Evolutionary conservation across 1,140 invertebrate genomes (phyloP), one percentile per base, ranked within the genome.

Genomic region (Eufriesea mexicana): DNA sequence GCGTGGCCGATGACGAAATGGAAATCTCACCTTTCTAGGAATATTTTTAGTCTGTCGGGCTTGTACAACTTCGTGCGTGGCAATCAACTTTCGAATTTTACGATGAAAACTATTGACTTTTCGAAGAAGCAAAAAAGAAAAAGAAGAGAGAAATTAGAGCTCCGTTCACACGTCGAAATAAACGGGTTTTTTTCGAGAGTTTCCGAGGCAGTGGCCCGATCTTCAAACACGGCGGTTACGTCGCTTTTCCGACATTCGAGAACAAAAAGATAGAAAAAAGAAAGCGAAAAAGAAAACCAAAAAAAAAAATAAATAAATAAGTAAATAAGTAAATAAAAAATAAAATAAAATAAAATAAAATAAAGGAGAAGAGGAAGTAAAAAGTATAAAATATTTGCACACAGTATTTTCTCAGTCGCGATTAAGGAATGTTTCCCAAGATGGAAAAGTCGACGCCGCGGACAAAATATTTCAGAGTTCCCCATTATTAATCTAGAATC

Each of bases 351-450:
- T 67, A 49, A 23, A 23, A 73, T 66, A 80, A 84, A 35, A 35
- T 35, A 35, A 35, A 35, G 4, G 35, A 35, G 35, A 35, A 35
- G 35, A 35, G 35, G 35, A 35, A 35, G 35, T 35, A 4, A 35
- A 35, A 25, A 42, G 25, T 20, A 79, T 79, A 86, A 78, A 81
- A 84, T 84, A 84, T 83, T 89, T 75, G 77, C 86, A 91, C 83
- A 88, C 86, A 84, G 86, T 92, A 93, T 93, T 92, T 92, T 93
- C 35, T 92, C 86, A 84, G 82, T 75, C 84, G 61, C 64, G 45
- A 72, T 77, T 75, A 51, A 64, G 35, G 66, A 49, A 49, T 59
- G 42, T 47, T 42, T 45, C n/a, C 28, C 78, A 9, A 28, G 23
- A 72, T 49, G 66, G 35, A 57, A 75, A 66, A 70, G 61, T 74